A percentile compares a stretch with the other conserved stretches of the same genome.
Conservation (phyloP, 2,797 vertebrate species). For the Hippopotamyrus pictus region DNA sequence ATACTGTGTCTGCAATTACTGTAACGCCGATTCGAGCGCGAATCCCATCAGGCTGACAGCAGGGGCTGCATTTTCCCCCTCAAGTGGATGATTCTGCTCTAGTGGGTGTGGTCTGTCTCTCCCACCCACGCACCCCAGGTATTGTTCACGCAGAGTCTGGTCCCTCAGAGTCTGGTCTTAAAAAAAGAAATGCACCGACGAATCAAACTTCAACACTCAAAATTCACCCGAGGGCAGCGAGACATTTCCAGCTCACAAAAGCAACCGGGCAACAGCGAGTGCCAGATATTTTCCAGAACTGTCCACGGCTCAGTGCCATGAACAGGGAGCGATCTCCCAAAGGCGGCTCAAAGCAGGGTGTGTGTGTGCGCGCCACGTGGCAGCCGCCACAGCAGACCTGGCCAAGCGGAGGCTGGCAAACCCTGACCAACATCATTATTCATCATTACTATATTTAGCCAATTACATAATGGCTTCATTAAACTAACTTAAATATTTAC, state of each 20-base stretch:
- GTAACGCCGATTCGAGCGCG: background rate
- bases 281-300: background rate
- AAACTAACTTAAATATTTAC: constrained; percentile 2
- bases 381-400: background rate
- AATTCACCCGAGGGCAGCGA: background rate
- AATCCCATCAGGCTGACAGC: background rate
- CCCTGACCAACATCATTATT: background rate
- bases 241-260: background rate
- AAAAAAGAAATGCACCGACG: background rate
- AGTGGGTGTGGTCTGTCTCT: background rate
- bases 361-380: background rate
- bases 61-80: background rate
- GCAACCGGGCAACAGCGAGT: background rate
- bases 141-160: background rate
- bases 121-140: background rate
- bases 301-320: background rate
- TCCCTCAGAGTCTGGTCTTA: background rate
- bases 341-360: background rate
- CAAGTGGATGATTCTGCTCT: background rate
- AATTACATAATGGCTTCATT: background rate
- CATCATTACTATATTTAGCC: background rate
- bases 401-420: background rate
- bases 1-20: background rate
- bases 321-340: background rate
- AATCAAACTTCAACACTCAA: background rate